Evolutionary conservation across 2,113 vertebrate genomes (phyloP), one percentile per base, ranked within the genome.

Genomic region (Bambusicola thoracicus): DNA sequence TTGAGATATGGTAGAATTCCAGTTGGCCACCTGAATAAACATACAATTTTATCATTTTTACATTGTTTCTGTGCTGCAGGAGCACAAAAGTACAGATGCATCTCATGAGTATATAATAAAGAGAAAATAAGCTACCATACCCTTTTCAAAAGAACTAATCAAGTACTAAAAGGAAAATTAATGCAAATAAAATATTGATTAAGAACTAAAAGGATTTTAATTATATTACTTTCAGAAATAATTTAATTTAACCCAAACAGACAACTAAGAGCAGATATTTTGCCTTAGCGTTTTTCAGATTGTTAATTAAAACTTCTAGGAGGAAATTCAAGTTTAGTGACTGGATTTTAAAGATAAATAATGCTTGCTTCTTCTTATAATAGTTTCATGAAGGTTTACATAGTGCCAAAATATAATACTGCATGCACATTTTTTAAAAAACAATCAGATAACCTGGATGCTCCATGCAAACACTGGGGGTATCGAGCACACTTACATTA

Each of bases 161-260:
- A 96, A 94, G 55, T 24, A 83, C 74, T 91, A 61, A 36, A 87
- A 86, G 91, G 84, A 97, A 97, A 97, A 98, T 91, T 95, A 96
- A 95, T 92, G 89, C 93, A 97, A 97, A 97, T 98, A 98, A 97
- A 97, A 97, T 98, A 98, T 97, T 97, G 96, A 98, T 97, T 97
- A 97, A 95, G 88, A 97, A 88, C 96, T 97, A 97, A 98, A 97
- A 97, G 97, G 95, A 97, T 97, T 97, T 95, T 98, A 97, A 97
- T 98, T 97, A 95, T 96, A 96, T 97, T 98, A 97, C 89, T 94
- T 97, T 93, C 83, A 97, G 87, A 97, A 97, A 98, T 97, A 97
- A 97, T 97, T 98, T 97, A 97, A 98, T 97, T 97, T 98, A 96
- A 95, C 80, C 85, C 95, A 95, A 97, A 95, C 55, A 97, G 91